A percentile compares a stretch with the other conserved stretches of the same genome.
These are phyloP conservation scores for Notolepis coatsorum DNA, from an alignment of 2,797 vertebrate species.

Conservation along the genomic window DNA sequence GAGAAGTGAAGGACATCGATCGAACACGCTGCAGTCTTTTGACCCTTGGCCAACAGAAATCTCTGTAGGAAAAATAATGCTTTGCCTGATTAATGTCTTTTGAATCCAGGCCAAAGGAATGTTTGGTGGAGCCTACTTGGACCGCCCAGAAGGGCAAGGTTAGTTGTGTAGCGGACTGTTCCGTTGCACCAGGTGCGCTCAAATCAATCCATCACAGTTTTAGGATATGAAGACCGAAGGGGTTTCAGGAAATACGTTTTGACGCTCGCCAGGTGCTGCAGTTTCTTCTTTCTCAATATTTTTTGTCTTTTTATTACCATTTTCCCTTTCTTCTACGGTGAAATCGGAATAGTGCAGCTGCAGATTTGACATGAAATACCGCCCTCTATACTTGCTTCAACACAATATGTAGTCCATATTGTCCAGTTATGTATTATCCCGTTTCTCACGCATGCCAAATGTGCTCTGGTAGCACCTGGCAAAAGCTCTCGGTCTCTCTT, in stretches of 20 bases:
- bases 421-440: conserved; percentile 32
- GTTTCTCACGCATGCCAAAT: conserved; percentile 61
- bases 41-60: too few species aligned
- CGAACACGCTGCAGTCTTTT: too few species aligned
- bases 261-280: conserved; percentile 19
- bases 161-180: too few species aligned
- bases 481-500: conserved; percentile 19
- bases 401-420: conserved; percentile 59
- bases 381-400: conserved; percentile 55
- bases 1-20: too few species aligned
- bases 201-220: neutral
- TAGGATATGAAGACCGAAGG: neutral
- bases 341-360: conserved; percentile 61
- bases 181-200: too few species aligned
- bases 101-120: too few species aligned
- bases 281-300: neutral
- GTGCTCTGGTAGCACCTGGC: conserved; percentile 39
- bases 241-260: neutral
- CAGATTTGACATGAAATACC: conserved; percentile 52
- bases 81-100: too few species aligned
- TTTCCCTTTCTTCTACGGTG: conserved; percentile 24
- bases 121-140: too few species aligned
- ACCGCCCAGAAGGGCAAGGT: too few species aligned
- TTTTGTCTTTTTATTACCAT: neutral
- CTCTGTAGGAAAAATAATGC: too few species aligned